Evolutionary conservation across 2,888 invertebrate genomes (phyloP).

Genomic region (Acrocyrtus sp.): DNA sequence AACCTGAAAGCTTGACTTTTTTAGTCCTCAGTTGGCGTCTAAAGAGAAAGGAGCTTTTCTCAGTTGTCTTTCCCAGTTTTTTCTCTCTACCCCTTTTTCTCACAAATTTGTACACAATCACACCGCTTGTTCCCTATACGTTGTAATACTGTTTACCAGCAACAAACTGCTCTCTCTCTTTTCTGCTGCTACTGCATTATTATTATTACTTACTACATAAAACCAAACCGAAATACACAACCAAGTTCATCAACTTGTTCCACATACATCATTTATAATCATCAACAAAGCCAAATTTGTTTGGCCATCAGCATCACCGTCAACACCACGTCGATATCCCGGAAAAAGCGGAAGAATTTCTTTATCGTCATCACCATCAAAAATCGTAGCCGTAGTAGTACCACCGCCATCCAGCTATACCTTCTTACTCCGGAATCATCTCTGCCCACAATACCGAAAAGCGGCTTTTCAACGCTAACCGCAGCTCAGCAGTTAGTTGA

Average conservation of each 20-base stretch:
- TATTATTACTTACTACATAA: constrained; percentile 26
- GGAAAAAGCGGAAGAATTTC: not conserved
- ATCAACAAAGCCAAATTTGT: constrained; percentile 12
- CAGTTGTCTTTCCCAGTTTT: constrained; percentile 61
- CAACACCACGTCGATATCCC: not conserved
- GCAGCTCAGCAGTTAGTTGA: too few species aligned
- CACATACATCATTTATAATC: constrained; percentile 17
- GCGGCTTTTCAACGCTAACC: not conserved
- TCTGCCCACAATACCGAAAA: too few species aligned
- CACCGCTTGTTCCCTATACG: constrained; percentile 59
- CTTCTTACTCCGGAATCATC: constrained; percentile 35
- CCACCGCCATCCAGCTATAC: constrained; percentile 30
- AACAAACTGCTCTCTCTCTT: constrained; percentile 25
- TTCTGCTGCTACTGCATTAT: constrained; percentile 31
- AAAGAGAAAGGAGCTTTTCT: constrained; percentile 62
- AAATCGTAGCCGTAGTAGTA: constrained; percentile 18
- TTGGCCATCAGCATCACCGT: constrained; percentile 10
- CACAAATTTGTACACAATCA: constrained; percentile 54
- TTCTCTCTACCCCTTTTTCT: constrained; percentile 60
- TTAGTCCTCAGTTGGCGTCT: constrained; percentile 62
- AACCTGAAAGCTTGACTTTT: constrained; percentile 48
- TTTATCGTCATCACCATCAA: constrained; percentile 23
- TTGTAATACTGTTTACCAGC: constrained; percentile 49
- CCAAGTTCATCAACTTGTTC: constrained; percentile 18
- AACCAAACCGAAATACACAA: constrained; percentile 33